These are phyloP conservation scores for Pycnonotus jocosus DNA, from an alignment of 2,113 vertebrate species.

Conservation along the genomic window DNA sequence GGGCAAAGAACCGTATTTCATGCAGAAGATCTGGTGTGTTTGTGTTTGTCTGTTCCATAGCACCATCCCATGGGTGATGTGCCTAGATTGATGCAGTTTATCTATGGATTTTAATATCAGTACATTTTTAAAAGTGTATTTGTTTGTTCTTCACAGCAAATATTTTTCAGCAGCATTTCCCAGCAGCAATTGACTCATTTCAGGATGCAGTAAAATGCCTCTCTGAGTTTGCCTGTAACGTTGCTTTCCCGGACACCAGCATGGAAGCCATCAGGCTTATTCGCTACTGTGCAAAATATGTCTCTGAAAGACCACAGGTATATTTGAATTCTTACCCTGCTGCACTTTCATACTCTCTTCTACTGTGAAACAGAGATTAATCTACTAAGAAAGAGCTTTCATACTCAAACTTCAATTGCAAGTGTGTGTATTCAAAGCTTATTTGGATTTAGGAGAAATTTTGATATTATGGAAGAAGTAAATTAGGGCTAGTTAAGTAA, in stretches of 20 bases:
- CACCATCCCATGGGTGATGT: not conserved
- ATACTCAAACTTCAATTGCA: not conserved
- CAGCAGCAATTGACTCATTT: conserved; percentile 95
- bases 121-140: not conserved
- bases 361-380: not conserved
- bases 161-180: conserved; percentile 92
- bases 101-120: not conserved
- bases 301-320: conserved; percentile 92
- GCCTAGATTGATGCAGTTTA: not conserved
- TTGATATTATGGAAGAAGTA: not conserved
- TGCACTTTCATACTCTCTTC: not conserved
- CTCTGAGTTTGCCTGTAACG: conserved; percentile 96
- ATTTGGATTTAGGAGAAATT: not conserved
- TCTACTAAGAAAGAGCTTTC: not conserved
- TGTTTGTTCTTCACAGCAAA: conserved; percentile 74
- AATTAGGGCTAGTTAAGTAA: not conserved
- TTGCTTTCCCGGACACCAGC: conserved; percentile 93
- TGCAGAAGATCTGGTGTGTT: not conserved
- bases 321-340: not conserved
- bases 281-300: conserved; percentile 92
- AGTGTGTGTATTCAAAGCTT: not conserved
- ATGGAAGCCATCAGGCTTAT: conserved; percentile 98
- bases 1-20: not conserved
- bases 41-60: rapidly evolving
- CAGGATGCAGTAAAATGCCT: conserved; percentile 97